Base-by-base conservation (phyloP, 1,140 invertebrate species). In the Monochamus saltuarius region DNA sequence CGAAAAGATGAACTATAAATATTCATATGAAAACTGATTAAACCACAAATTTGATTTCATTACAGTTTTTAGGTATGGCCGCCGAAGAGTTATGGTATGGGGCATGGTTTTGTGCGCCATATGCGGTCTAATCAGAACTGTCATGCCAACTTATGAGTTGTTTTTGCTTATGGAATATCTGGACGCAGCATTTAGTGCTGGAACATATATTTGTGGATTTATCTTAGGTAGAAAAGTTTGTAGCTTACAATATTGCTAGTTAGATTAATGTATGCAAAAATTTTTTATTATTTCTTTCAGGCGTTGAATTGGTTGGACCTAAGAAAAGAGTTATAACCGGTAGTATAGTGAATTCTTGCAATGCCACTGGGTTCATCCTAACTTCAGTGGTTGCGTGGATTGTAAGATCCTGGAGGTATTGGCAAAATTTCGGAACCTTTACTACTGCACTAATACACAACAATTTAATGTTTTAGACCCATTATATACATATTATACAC, bases 301-400 rank as follows among this genome's bases (percentile, higher is more conserved):
- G 61, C 11, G 63, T 68, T 29, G 65, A 69, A 59, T 80, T 89
- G 60, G 86, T 91, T 0, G 87, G 88, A 0, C 85, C 89, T 3
- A 82, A 83, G 62, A 84, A 86, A 47, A 78, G 91, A 61, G 87
- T 89, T 0, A 78, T 90, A 29, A 87, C 83, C 51, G 88, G 88
- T 37, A 85, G 88, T 0, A 66, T 89, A 0, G 84, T 89, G 22
- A 85, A 85, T 35, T 80, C 81, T 40, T 84, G 85, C 54, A 90
- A 88, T 71, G 86, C 89, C 0, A 66, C 88, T 11, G 91, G 90
- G 1, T 83, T 91, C 60, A 84, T 90, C 61, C 67, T 84, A 0
- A 70, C 92, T 14, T 84, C 87, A n/a, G 75, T 84, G 16, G 73
- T 86, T 1, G 87, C 88, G 1, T 91, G 86, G 90, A 1, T 82